Base-by-base conservation (phyloP, 1,140 invertebrate species). In the Drosophila serrata region DNA sequence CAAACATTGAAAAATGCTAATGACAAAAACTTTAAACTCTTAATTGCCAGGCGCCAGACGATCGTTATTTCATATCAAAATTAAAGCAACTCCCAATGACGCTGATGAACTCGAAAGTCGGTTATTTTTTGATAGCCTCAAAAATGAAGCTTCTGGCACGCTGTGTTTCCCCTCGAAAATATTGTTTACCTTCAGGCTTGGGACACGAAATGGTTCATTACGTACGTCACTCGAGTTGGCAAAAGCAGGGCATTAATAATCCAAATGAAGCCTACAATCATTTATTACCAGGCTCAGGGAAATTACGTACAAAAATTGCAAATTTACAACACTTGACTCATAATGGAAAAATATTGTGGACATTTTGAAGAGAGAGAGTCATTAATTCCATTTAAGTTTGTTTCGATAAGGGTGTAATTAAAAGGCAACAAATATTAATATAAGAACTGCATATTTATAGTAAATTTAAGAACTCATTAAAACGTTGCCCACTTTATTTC, bases 41-140 rank as follows among this genome's bases (percentile, higher is more conserved):
- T 87, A 68, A 87, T 87, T 87, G 84, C 59, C 29, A 65, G 82
- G 82, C 82, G 82, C 82, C 82, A 87, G 70, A 79, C 82, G 48
- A 58, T 87, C 65, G 59, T 73, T 72, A 76, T 63, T 72, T 42
- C 51, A 69, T 57, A 76, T 68, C 42, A 60, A 85, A 58, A 67
- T 43, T 79, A 57, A 76, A 62, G 72, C 51, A 72, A 61, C 60
- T 53, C 11, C 19, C 45, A 39, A 57, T 57, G 60, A 33, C 24
- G 51, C 31, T 72, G 53, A 43, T 15, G 53, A 76, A 75, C 58
- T 77, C 48, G 56, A 75, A 59, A 35, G 31, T 39, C n/a, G n/a
- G 24, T 43, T 27, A 35, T 15, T 42, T 42, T 42, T 68, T 33
- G 17, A 53, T 22, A 53, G 37, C 53, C 64, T 45, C 45, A 72